Percentiles rank a stretch among this genome's conserved stretches.
Evolutionary conservation across 2,888 invertebrate species (phyloP).

Genomic region (Carpatolechia fugitivella): DNA sequence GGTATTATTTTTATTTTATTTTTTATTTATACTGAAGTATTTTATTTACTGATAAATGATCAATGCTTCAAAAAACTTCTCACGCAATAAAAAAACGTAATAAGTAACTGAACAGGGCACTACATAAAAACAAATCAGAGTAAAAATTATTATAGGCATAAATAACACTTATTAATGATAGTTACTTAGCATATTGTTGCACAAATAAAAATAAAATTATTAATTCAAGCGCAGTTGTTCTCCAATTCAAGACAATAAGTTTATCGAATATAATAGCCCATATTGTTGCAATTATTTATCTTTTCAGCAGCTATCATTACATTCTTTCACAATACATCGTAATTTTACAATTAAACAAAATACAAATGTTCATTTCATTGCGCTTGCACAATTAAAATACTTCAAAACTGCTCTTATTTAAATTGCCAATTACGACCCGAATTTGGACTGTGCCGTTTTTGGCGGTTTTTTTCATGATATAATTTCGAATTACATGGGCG

Average conservation of each 20-base stretch:
- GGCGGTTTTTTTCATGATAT: slow-evolving; percentile 6
- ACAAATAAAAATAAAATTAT: too few species aligned
- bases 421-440: slow-evolving; percentile 8
- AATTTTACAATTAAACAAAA: slow-evolving; percentile 5
- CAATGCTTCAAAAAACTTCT: too few species aligned
- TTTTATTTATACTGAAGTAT: too few species aligned
- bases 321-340: not conserved
- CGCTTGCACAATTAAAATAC: slow-evolving; percentile 11
- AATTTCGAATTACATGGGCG: slow-evolving; percentile 7
- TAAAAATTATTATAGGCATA: too few species aligned
- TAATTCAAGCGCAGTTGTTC: too few species aligned
- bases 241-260: too few species aligned
- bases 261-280: not conserved
- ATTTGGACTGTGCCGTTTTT: not conserved
- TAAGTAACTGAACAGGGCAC: too few species aligned
- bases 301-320: not conserved
- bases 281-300: not conserved
- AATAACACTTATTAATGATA: too few species aligned
- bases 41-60: too few species aligned
- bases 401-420: slow-evolving; percentile 8
- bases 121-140: too few species aligned
- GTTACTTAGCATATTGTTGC: too few species aligned
- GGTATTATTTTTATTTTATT: not conserved
- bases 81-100: too few species aligned
- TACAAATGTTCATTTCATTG: slow-evolving; percentile 5